Conservation (phyloP, 2,888 invertebrate genomes). For the Chaetogeoica ovagalla region DNA sequence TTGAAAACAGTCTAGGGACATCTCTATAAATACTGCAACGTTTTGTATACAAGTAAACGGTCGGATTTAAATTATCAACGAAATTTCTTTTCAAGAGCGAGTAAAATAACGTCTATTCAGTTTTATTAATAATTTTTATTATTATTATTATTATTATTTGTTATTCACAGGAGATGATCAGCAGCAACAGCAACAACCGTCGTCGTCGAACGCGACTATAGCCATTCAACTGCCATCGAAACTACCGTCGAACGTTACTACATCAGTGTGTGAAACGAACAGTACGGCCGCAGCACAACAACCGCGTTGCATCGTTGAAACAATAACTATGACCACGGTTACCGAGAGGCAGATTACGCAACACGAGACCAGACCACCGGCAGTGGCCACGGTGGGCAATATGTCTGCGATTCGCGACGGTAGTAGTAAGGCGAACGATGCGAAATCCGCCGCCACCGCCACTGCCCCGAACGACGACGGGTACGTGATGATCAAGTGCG, state of each 20-base stretch:
- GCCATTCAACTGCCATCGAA: neutral
- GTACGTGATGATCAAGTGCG: constrained; percentile 53
- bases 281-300: constrained; percentile 1
- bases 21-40: no score
- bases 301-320: constrained; percentile 66
- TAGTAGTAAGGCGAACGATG: constrained; percentile 55
- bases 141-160: no score
- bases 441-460: constrained; percentile 58
- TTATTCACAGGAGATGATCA: constrained; percentile 35
- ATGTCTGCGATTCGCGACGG: neutral
- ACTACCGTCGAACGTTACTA: constrained; percentile 11
- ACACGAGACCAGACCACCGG: constrained; percentile 58
- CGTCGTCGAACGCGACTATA: neutral
- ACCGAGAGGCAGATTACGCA: constrained; percentile 68
- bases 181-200: neutral
- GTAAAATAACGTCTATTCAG: neutral
- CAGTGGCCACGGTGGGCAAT: neutral
- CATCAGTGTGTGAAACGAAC: constrained; percentile 27
- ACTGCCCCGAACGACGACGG: constrained; percentile 58
- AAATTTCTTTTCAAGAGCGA: no score
- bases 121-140: no score
- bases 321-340: constrained; percentile 71
- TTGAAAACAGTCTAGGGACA: no score
- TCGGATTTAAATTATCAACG: no score
- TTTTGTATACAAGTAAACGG: no score